Evolutionary conservation across 2,888 invertebrate species (phyloP).

Genomic region (Drosophila formosana): DNA sequence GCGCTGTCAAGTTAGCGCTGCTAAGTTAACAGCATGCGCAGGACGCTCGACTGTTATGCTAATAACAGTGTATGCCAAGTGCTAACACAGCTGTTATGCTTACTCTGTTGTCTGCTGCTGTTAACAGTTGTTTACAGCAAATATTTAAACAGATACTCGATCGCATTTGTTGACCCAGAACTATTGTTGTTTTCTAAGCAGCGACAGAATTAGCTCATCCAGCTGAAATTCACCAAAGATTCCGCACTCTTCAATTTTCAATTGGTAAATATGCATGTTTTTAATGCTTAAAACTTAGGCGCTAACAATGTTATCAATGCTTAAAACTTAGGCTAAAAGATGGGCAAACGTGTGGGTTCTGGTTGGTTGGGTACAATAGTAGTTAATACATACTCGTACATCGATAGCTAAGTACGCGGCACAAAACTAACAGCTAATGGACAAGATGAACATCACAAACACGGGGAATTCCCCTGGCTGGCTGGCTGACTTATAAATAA

Average conservation of each 20-base stretch:
- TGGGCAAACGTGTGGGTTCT: constrained; percentile 16
- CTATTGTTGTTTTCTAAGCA: neutral
- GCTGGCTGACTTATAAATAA: constrained; percentile 12
- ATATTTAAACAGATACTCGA: constrained; percentile 41
- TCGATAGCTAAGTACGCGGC: constrained; percentile 74
- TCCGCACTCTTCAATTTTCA: neutral
- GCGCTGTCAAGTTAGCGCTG: neutral
- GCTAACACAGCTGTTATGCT: constrained; percentile 1
- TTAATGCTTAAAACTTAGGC: constrained; percentile 32
- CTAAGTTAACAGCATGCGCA: neutral
- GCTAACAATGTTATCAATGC: constrained; percentile 3
- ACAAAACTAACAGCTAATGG: constrained; percentile 69
- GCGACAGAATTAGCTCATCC: no score
- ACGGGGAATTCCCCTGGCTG: constrained; percentile 19
- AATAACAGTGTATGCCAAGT: neutral
- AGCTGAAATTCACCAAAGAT: neutral
- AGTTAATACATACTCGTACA: constrained; percentile 37
- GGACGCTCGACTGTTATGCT: neutral
- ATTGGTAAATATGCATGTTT: constrained; percentile 20
- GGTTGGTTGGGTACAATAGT: constrained; percentile 24
- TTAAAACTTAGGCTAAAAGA: constrained; percentile 16
- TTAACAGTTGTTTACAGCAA: constrained; percentile 10
- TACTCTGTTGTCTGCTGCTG: neutral
- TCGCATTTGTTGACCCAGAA: constrained; percentile 8
- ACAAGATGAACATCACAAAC: constrained; percentile 74